Evolutionary conservation across 1,140 invertebrate genomes (phyloP).

Genomic region (Scylla paramamosain): DNA sequence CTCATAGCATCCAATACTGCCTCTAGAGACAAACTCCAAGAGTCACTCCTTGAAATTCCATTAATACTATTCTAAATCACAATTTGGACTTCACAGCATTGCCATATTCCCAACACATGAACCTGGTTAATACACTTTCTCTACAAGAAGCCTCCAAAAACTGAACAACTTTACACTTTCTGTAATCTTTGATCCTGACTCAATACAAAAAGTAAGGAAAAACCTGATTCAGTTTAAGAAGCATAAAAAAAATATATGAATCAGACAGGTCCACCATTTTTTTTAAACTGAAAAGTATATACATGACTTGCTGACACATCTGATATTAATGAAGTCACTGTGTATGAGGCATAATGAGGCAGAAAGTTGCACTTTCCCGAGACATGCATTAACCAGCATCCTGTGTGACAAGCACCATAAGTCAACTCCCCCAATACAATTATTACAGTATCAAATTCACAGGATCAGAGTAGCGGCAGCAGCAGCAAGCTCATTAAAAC

Average conservation of each 20-base stretch:
- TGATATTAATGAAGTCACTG: neutral
- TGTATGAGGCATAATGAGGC: neutral
- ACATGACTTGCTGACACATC: neutral
- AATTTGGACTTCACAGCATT: conserved; percentile 57
- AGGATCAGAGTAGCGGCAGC: neutral
- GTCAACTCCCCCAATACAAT: neutral
- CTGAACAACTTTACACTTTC: neutral
- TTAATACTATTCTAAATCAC: conserved; percentile 72
- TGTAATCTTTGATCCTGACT: no score
- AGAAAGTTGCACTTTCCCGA: neutral
- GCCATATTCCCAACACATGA: conserved; percentile 49
- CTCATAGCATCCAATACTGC: conserved; percentile 63
- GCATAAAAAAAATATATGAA: neutral
- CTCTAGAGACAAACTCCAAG: conserved; percentile 34
- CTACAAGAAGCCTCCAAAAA: neutral
- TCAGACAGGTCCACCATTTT: neutral
- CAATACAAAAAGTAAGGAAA: no score
- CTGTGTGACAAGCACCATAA: conserved; percentile 33
- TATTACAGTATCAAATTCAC: conserved; percentile 44
- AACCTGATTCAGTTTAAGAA: neutral
- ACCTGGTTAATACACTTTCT: conserved; percentile 55
- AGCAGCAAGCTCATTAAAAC: neutral
- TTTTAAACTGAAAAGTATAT: neutral
- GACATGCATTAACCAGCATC: conserved; percentile 31
- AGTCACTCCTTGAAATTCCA: conserved; percentile 40